Evolutionary conservation across 2,888 invertebrate genomes (phyloP), one percentile per base, ranked within the genome.

Genomic region (Rotaria macrura): DNA sequence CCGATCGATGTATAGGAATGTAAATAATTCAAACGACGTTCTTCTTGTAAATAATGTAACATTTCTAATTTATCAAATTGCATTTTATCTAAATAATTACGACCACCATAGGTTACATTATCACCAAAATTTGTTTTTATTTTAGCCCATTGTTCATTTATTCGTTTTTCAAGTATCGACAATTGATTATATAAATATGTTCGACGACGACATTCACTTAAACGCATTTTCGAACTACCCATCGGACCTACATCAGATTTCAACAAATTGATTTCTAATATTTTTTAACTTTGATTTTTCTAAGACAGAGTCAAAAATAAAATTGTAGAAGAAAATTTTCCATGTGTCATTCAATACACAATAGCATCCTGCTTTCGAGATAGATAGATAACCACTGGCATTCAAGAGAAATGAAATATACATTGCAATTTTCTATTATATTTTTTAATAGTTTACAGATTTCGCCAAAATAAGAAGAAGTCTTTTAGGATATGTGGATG

Each of bases 1-100:
- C 34, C 65, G 25, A 43, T n/a, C 5, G 40, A n/a, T 79, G 79
- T 43, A 43, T n/a, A 79, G 5, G 79, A 43, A 79, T 79, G 79
- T 43, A 86, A 84, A 55, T 86, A 86, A 57, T 86, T 86, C 17
- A 52, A 74, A 49, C 86, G 84, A n/a, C 86, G 29, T 86, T 91
- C 91, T 87, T 91, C 91, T 85, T 90, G 90, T 83, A 91, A 87
- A 90, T 90, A 91, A 87, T 90, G 89, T 49, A 91, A 87, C 91
- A 91, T 91, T 87, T 91, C 91, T 20, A 89, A 89, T 65, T 90
- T 88, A 87, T 91, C 91, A 89, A 90, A 91, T 86, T 90, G 89
- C 89, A 91, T 91, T 88, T 91, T 91, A 84, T 91, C 91, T 43
- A 87, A 85, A 86, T 91, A 91, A n/a, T 89, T 89, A 9, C 91